These are phyloP conservation scores for Tympanuchus pallidicinctus DNA, from an alignment of 2,113 vertebrate species.

Conservation along the genomic window DNA sequence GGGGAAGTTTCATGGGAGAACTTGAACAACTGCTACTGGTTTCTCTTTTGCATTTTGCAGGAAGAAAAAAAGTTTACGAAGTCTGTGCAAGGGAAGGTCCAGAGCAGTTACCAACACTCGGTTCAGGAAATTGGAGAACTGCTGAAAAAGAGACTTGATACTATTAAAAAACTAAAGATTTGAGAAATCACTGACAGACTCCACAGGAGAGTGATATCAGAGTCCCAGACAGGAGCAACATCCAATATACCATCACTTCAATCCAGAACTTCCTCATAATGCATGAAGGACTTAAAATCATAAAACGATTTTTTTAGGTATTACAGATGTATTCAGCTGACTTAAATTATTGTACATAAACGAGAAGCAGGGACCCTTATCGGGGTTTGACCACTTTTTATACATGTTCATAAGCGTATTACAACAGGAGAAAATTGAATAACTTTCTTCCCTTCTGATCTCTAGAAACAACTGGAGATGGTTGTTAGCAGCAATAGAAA, in stretches of 20 bases:
- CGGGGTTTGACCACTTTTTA: constrained; percentile 85
- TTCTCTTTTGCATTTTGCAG: constrained; percentile 77
- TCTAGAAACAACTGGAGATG: constrained; percentile 67
- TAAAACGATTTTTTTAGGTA: constrained; percentile 81
- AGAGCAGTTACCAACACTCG: constrained; percentile 95
- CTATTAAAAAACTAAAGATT: constrained; percentile 93
- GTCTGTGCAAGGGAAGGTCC: constrained; percentile 92
- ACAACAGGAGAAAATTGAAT: constrained; percentile 61
- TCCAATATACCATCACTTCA: constrained; percentile 75
- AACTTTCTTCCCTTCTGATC: constrained; percentile 70
- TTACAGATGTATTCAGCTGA: constrained; percentile 80
- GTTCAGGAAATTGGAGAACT: constrained; percentile 94
- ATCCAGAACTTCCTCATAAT: constrained; percentile 85
- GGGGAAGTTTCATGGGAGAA: not conserved
- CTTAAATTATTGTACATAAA: constrained; percentile 97
- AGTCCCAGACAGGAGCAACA: constrained; percentile 70
- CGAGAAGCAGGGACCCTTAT: constrained; percentile 78
- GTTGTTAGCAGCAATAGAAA: constrained; percentile 82
- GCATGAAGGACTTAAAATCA: constrained; percentile 87
- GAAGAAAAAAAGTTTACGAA: constrained; percentile 89
- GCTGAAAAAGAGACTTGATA: constrained; percentile 93
- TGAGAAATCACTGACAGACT: constrained; percentile 74
- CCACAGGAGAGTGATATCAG: constrained; percentile 44
- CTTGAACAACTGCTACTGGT: not conserved
- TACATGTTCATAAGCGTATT: constrained; percentile 79